Evolutionary conservation across 2,113 vertebrate genomes (phyloP).

Genomic region (Eleginops maclovinus): DNA sequence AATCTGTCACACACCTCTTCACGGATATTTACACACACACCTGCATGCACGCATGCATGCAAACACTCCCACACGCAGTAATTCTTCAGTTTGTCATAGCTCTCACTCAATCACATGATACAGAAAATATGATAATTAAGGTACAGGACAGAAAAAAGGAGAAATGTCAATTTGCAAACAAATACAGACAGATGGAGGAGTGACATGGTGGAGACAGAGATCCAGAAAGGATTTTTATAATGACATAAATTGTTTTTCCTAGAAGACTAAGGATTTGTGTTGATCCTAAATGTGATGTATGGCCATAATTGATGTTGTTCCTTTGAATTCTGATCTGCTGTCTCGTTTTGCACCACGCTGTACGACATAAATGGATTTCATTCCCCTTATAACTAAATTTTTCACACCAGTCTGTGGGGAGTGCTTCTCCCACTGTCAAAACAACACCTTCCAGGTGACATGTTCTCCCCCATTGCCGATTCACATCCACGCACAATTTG

Average conservation of each 20-base stretch:
- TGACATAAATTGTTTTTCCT: slow-evolving; percentile 37
- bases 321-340: slow-evolving; percentile 21
- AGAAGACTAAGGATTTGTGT: slow-evolving; percentile 13
- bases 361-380: slow-evolving; percentile 26
- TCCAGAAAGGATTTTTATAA: slow-evolving; percentile 32
- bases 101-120: slow-evolving; percentile 6
- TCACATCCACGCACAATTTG: slow-evolving; percentile 10
- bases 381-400: background rate
- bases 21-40: slow-evolving; percentile 31
- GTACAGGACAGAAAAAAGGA: background rate
- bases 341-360: slow-evolving; percentile 5
- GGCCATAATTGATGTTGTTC: slow-evolving; percentile 3
- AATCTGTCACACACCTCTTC: slow-evolving; percentile 1
- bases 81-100: slow-evolving; percentile 12
- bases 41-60: slow-evolving; percentile 21
- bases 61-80: slow-evolving; percentile 2
- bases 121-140: slow-evolving; percentile 10
- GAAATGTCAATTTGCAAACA: slow-evolving; percentile 21
- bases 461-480: background rate
- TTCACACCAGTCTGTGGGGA: background rate
- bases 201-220: background rate
- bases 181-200: slow-evolving; percentile 11
- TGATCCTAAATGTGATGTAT: slow-evolving; percentile 17
- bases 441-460: background rate
- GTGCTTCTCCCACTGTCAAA: background rate